These are phyloP conservation scores for Gila robusta DNA, from an alignment of 2,797 vertebrate species.

Conservation along the genomic window DNA sequence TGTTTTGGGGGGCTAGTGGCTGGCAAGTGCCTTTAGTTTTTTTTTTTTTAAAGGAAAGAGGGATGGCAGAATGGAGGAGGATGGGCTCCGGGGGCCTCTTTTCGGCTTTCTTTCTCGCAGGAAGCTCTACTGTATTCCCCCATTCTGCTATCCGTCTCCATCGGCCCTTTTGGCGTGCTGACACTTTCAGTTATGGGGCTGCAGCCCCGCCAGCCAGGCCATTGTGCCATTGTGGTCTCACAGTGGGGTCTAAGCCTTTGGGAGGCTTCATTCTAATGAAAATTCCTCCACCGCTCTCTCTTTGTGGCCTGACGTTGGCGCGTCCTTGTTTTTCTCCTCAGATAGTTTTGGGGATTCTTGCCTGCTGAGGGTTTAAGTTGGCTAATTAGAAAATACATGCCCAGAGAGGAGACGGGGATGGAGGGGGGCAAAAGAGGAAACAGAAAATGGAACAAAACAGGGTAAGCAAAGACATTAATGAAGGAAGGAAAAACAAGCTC, in stretches of 20 bases:
- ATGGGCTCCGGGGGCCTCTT: constrained; percentile 41
- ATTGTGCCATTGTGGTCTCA: constrained; percentile 80
- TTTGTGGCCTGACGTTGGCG: constrained; percentile 77
- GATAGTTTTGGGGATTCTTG: constrained; percentile 75
- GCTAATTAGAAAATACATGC: constrained; percentile 83
- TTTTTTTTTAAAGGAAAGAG: constrained; percentile 62
- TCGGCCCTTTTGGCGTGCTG: constrained; percentile 69
- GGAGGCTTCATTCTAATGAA: constrained; percentile 85
- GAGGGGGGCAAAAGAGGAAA: constrained; percentile 66
- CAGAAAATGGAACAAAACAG: constrained; percentile 71
- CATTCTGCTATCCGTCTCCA: constrained; percentile 65
- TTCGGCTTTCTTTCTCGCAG: constrained; percentile 63
- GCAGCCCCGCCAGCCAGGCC: constrained; percentile 72
- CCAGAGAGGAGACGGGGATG: constrained; percentile 59
- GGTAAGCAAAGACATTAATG: constrained; percentile 62
- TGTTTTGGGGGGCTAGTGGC: constrained; percentile 65
- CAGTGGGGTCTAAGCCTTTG: constrained; percentile 78
- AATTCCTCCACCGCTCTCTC: constrained; percentile 81
- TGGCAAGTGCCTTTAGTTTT: constrained; percentile 68
- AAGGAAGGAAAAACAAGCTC: constrained; percentile 60
- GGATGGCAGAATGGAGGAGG: constrained; percentile 46
- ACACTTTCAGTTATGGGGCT: constrained; percentile 78
- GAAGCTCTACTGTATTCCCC: constrained; percentile 69
- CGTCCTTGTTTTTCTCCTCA: constrained; percentile 76
- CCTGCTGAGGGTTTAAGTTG: constrained; percentile 84